phyloP scores from a whole-genome alignment of 2,113 vertebrate genomes.

The Marmota monax region DNA sequence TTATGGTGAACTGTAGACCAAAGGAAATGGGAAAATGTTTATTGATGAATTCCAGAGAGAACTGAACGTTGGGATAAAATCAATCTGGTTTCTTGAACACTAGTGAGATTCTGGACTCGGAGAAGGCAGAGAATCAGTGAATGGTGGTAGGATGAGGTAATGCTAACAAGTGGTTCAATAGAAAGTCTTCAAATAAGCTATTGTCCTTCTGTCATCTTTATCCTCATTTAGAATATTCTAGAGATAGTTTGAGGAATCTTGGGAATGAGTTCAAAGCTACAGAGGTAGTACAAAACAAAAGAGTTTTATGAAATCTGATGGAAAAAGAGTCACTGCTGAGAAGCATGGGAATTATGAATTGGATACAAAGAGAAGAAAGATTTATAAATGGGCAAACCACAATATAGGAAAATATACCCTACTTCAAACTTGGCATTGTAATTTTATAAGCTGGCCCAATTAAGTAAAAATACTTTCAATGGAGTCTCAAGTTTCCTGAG shows the following conservation, averaged over 20 bases:
- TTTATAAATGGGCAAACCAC: too few species aligned
- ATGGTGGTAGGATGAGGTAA: not conserved
- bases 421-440: too few species aligned
- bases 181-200: not conserved
- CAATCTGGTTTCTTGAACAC: not conserved
- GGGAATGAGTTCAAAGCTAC: not conserved
- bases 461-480: too few species aligned
- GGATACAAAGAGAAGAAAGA: not conserved
- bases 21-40: not conserved
- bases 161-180: not conserved
- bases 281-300: not conserved
- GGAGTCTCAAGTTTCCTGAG: too few species aligned
- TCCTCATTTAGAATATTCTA: not conserved
- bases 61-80: not conserved
- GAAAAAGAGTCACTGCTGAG: not conserved
- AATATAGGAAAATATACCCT: too few species aligned
- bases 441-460: too few species aligned
- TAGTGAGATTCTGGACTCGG: not conserved
- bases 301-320: not conserved
- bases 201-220: not conserved
- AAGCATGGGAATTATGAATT: not conserved
- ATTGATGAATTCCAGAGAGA: not conserved
- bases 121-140: not conserved
- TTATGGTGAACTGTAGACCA: not conserved
- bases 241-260: not conserved